phyloP scores from a whole-genome alignment of 2,797 vertebrate species.

The Molossus molossus region DNA sequence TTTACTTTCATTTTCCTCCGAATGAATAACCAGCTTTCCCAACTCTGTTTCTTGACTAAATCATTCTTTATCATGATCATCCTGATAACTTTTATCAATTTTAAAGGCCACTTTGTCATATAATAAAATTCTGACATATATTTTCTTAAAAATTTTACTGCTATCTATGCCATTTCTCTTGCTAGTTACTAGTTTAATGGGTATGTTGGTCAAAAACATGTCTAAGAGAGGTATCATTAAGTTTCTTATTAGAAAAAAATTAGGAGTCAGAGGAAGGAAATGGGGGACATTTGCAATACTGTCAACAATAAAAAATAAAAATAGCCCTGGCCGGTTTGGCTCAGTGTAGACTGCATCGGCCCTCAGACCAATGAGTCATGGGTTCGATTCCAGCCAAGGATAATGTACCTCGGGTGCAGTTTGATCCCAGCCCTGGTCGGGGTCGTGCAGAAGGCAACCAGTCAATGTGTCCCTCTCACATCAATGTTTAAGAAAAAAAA shows the following conservation, averaged over 20 bases:
- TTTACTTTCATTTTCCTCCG: constrained; percentile 42
- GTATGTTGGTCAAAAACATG: background rate
- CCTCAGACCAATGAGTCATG: no score
- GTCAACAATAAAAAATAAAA: background rate
- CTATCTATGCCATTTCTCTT: constrained; percentile 9
- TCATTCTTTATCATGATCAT: background rate
- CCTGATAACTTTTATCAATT: background rate
- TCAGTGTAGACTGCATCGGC: no score
- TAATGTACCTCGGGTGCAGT: no score
- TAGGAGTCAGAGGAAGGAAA: accelerated
- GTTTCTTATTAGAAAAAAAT: background rate
- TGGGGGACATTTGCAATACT: background rate
- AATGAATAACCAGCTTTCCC: background rate
- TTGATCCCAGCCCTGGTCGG: no score
- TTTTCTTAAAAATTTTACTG: background rate
- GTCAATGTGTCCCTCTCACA: no score
- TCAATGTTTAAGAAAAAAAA: no score
- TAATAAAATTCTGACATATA: constrained; percentile 42
- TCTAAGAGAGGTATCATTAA: background rate
- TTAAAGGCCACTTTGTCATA: constrained; percentile 6
- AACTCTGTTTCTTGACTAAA: background rate
- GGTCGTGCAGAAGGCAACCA: no score
- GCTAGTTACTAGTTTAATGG: background rate
- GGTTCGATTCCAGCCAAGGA: no score
- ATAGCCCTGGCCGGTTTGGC: background rate